Evolutionary conservation across 2,113 vertebrate species (phyloP).

Genomic region (Climacteris rufus): DNA sequence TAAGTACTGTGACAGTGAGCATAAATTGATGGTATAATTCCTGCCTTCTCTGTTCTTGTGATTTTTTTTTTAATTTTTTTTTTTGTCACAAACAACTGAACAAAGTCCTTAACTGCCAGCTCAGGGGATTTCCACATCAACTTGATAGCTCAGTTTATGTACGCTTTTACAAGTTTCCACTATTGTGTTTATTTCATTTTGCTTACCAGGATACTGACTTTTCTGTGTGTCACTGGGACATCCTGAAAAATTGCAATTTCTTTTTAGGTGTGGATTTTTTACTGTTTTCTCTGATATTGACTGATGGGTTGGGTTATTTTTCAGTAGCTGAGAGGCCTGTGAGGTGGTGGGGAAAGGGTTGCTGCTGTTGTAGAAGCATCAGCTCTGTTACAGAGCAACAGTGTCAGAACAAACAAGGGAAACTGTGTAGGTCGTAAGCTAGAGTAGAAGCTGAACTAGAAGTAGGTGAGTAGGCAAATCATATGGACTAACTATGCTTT

Average conservation of each 20-base stretch:
- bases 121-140: background rate
- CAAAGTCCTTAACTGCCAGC: background rate
- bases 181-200: background rate
- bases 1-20: background rate
- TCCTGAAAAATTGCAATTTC: background rate
- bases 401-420: background rate
- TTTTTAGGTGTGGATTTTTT: background rate
- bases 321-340: background rate
- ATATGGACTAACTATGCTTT: background rate
- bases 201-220: background rate
- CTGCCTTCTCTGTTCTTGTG: constrained; percentile 14
- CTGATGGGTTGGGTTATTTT: background rate
- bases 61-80: background rate
- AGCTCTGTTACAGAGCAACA: background rate
- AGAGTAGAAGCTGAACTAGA: background rate
- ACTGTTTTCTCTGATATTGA: background rate
- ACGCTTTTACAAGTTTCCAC: background rate
- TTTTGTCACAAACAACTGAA: background rate
- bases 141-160: background rate
- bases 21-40: constrained; percentile 15
- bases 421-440: background rate
- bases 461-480: background rate
- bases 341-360: background rate
- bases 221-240: background rate
- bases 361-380: background rate